Conservation (phyloP, 2,113 vertebrate genomes). For the Bufo bufo region DNA sequence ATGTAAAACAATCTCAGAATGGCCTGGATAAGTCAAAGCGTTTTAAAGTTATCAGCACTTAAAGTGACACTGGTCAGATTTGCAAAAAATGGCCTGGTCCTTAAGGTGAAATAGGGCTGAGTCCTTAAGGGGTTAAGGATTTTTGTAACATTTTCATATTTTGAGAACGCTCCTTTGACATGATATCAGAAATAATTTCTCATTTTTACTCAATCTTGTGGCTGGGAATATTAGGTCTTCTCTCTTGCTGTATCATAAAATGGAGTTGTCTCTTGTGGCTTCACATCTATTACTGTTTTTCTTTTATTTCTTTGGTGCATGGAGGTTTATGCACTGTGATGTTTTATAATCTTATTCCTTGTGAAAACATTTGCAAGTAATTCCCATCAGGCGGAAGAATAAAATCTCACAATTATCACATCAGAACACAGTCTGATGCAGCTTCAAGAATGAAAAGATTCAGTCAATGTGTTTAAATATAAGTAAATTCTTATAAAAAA, state of each 20-base stretch:
- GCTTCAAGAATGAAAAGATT: background rate
- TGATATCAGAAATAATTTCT: background rate
- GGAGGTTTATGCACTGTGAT: background rate
- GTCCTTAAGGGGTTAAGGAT: too few relatives aligned
- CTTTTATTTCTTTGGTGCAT: background rate
- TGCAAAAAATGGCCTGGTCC: too few relatives aligned
- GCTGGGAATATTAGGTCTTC: background rate
- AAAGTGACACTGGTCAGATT: too few relatives aligned
- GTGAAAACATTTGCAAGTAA: conserved; percentile 44
- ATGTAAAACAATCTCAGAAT: too few relatives aligned
- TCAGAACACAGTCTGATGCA: conserved; percentile 1
- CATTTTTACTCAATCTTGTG: background rate
- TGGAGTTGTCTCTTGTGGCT: conserved; percentile 5
- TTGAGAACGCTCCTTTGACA: background rate
- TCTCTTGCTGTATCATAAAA: background rate
- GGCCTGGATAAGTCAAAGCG: too few relatives aligned
- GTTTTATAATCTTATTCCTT: conserved; percentile 22
- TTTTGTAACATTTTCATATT: conserved; percentile 22
- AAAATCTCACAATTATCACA: conserved; percentile 47
- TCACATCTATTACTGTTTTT: conserved; percentile 24
- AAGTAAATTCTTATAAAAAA: background rate
- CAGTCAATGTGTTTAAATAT: background rate
- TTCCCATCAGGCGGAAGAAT: conserved; percentile 15
- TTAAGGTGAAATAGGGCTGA: too few relatives aligned
- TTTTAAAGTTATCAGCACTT: too few relatives aligned